phyloP scores from a whole-genome alignment of 23 tunicate species.

The Styela plicata region DNA sequence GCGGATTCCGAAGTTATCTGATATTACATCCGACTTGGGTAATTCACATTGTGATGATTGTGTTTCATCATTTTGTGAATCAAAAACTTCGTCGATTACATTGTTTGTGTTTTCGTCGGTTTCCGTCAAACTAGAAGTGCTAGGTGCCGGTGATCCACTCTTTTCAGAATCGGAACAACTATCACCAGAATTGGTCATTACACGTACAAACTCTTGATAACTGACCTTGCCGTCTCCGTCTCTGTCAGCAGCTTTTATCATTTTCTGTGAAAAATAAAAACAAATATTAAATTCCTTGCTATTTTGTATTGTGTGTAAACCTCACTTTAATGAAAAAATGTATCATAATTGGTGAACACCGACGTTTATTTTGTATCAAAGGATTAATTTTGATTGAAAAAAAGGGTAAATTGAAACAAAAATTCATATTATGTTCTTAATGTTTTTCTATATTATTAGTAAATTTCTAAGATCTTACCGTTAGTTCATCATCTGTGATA shows the following conservation, averaged over 20 bases:
- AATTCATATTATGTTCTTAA: too few relatives aligned
- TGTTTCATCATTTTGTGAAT: neutral
- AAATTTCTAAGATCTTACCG: too few relatives aligned
- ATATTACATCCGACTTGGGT: neutral
- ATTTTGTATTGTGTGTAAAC: too few relatives aligned
- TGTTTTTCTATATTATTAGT: too few relatives aligned
- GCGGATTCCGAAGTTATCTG: neutral
- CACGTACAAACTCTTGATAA: conserved; percentile 18
- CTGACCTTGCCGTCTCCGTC: conserved; percentile 32
- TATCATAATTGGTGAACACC: too few relatives aligned
- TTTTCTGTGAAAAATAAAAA: neutral
- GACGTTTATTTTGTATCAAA: too few relatives aligned
- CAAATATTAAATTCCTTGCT: too few relatives aligned
- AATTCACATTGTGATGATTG: neutral
- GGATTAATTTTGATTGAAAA: too few relatives aligned
- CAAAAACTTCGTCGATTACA: neutral
- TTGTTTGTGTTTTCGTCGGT: neutral
- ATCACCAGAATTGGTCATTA: conserved; percentile 1
- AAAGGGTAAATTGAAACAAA: too few relatives aligned
- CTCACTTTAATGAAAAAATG: too few relatives aligned
- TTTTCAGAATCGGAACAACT: neutral
- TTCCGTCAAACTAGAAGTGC: neutral
- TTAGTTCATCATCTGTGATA: neutral
- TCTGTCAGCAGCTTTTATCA: conserved; percentile 17
- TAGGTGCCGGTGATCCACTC: neutral